Percentiles rank a stretch among this genome's conserved stretches.
phyloP scores from a whole-genome alignment of 1,140 invertebrate genomes.

The Zelostemma sp. region DNA sequence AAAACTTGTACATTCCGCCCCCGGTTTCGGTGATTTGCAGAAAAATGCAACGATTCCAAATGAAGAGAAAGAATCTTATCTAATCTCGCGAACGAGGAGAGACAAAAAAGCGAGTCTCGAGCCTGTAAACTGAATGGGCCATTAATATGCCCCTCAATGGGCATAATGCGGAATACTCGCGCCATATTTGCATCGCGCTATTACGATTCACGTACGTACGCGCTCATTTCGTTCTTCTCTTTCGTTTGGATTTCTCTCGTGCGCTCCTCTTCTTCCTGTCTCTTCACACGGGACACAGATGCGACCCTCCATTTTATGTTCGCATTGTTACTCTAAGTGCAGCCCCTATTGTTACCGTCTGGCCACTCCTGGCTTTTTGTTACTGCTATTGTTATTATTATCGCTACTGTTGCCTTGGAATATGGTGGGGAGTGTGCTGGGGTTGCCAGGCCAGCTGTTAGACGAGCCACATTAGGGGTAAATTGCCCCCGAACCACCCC shows the following conservation, averaged over 20 bases:
- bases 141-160: background rate
- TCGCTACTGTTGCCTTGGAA: slow-evolving; percentile 60
- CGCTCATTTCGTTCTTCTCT: slow-evolving; percentile 18
- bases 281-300: slow-evolving; percentile 60
- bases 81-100: background rate
- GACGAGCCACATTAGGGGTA: slow-evolving; percentile 45
- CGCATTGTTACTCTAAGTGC: slow-evolving; percentile 68
- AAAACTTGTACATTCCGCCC: too few relatives aligned
- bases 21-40: too few relatives aligned
- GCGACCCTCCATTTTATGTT: slow-evolving; percentile 67
- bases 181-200: slow-evolving; percentile 1
- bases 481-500: slow-evolving; percentile 39
- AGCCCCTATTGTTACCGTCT: slow-evolving; percentile 61
- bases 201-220: slow-evolving; percentile 1
- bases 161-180: slow-evolving; percentile 3
- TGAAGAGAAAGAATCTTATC: slow-evolving; percentile 1
- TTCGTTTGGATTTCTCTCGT: slow-evolving; percentile 22
- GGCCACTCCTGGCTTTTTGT: slow-evolving; percentile 59
- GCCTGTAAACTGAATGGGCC: background rate
- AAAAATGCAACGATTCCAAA: too few relatives aligned
- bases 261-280: slow-evolving; percentile 28
- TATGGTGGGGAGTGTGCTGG: slow-evolving; percentile 45
- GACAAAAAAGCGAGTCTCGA: background rate
- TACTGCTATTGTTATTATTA: slow-evolving; percentile 67
- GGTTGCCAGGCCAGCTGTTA: slow-evolving; percentile 53